Evolutionary conservation across 2,888 invertebrate species (phyloP).

Genomic region (Venustoraphidia nigricollis): DNA sequence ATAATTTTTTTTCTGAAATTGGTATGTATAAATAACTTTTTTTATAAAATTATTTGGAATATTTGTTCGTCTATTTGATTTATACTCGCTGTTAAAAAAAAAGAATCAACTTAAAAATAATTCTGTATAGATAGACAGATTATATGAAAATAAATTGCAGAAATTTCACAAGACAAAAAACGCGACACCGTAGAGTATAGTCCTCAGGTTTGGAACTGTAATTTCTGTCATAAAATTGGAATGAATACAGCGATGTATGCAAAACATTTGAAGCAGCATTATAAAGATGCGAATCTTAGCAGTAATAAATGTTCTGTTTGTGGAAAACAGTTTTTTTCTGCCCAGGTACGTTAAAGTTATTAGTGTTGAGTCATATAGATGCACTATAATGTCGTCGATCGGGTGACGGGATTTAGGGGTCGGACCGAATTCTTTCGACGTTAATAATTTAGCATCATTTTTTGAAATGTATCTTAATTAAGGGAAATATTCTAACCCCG

Average conservation of each 20-base stretch:
- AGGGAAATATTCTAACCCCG: no score
- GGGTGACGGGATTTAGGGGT: no score
- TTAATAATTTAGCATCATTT: no score
- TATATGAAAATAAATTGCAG: slow-evolving; percentile 11
- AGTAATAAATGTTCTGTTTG: slow-evolving; percentile 16
- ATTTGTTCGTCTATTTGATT: no score
- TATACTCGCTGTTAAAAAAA: no score
- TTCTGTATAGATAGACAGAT: no score
- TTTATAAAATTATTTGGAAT: no score
- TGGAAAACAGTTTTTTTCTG: slow-evolving; percentile 15
- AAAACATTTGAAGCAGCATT: slow-evolving; percentile 28
- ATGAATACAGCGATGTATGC: slow-evolving; percentile 26
- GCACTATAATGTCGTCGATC: no score
- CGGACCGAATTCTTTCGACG: no score
- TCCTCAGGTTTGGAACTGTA: slow-evolving; percentile 28
- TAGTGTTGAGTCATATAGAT: background rate
- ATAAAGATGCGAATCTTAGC: slow-evolving; percentile 15
- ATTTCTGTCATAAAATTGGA: slow-evolving; percentile 27
- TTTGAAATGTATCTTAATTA: no score
- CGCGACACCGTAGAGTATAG: slow-evolving; percentile 18
- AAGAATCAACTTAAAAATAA: no score
- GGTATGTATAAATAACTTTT: background rate
- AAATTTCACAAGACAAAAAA: slow-evolving; percentile 17
- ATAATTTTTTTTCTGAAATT: background rate
- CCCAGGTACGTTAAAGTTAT: slow-evolving; percentile 11